phyloP scores from a whole-genome alignment of 2,797 vertebrate species.

The Falco columbarius region DNA sequence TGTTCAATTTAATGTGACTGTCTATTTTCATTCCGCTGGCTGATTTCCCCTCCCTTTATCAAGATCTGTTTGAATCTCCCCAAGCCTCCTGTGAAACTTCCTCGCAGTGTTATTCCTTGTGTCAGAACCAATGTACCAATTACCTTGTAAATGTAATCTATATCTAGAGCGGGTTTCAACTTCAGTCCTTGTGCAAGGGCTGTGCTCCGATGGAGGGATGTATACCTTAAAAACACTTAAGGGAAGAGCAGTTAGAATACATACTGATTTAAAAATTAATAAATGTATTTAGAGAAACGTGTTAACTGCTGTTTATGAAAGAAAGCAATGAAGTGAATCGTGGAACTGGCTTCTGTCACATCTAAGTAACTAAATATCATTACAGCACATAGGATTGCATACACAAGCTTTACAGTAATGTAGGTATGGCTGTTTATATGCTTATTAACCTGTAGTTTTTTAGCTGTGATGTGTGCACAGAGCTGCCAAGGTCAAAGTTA shows the following conservation, averaged over 20 bases:
- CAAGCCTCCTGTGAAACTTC: neutral
- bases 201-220: neutral
- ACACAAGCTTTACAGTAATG: neutral
- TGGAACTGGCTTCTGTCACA: constrained; percentile 21
- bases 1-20: neutral
- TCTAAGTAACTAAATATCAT: neutral
- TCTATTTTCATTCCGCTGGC: neutral
- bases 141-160: neutral
- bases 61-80: neutral
- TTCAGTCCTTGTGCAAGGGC: neutral
- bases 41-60: neutral
- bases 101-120: neutral
- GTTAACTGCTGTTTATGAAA: constrained; percentile 5
- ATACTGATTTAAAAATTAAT: constrained; percentile 16
- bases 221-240: neutral
- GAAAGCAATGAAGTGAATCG: constrained; percentile 8
- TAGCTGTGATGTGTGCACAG: neutral
- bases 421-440: constrained; percentile 9
- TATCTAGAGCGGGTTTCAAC: neutral
- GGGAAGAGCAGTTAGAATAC: neutral
- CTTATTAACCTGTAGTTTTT: neutral
- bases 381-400: neutral
- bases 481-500: neutral
- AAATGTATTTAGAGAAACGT: constrained; percentile 3
- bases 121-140: neutral